A percentile compares a stretch with the other conserved stretches of the same genome.
These are phyloP conservation scores for Drosophila bunnanda DNA, from an alignment of 2,888 invertebrate species.

Conservation along the genomic window DNA sequence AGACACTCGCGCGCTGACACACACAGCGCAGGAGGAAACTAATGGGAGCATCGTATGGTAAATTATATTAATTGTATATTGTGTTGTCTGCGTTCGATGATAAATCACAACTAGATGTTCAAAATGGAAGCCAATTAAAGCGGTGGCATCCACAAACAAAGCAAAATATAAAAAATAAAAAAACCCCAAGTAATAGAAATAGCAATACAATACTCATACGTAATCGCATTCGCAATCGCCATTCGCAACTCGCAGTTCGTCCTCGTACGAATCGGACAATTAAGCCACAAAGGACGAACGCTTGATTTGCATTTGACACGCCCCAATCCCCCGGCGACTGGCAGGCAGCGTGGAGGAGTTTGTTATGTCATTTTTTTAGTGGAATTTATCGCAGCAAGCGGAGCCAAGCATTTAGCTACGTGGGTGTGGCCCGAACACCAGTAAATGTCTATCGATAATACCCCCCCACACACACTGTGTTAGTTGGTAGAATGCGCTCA, in stretches of 20 bases:
- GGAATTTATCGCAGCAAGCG: constrained; percentile 24
- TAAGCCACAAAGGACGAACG: constrained; percentile 44
- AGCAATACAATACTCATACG: constrained; percentile 44
- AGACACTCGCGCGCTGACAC: constrained; percentile 2
- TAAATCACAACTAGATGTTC: constrained; percentile 69
- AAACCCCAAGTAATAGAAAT: constrained; percentile 40
- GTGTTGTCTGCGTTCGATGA: constrained; percentile 57
- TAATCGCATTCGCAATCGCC: constrained; percentile 33
- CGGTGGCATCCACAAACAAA: constrained; percentile 49
- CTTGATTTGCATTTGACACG: constrained; percentile 56
- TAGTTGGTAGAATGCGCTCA: constrained; percentile 39
- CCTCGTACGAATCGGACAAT: constrained; percentile 47
- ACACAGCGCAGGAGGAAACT: constrained; percentile 19
- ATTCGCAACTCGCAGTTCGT: constrained; percentile 11
- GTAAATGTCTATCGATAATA: constrained; percentile 42
- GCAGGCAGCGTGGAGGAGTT: constrained; percentile 30
- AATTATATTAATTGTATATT: constrained; percentile 46
- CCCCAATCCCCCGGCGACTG: constrained; percentile 39
- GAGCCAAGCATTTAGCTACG: constrained; percentile 39
- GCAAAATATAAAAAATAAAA: background rate
- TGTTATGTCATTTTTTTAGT: constrained; percentile 44
- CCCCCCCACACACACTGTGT: constrained; percentile 19
- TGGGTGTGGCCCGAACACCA: constrained; percentile 36
- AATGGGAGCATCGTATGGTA: constrained; percentile 35
- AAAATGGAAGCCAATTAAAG: constrained; percentile 67